Conservation (phyloP, 2,113 vertebrate species). For the Limanda limanda region DNA sequence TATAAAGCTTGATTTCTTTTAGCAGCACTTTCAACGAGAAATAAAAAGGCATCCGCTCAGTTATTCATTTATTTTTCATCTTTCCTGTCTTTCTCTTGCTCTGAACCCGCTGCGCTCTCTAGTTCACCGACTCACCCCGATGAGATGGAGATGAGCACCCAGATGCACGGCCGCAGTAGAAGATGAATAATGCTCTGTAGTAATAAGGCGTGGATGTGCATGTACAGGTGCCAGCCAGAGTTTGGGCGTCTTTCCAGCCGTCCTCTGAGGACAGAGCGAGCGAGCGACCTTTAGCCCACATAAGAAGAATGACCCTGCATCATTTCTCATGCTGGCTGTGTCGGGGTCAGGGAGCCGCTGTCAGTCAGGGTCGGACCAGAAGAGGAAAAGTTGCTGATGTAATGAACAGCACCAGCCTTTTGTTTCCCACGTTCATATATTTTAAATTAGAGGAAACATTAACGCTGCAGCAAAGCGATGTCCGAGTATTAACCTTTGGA, state of each 20-base stretch:
- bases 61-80: conserved; percentile 3
- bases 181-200: conserved; percentile 40
- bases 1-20: conserved; percentile 36
- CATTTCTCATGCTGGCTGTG: conserved; percentile 37
- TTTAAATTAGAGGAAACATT: background rate
- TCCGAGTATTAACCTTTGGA: background rate
- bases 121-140: too few relatives aligned
- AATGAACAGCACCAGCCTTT: conserved; percentile 7
- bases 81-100: background rate
- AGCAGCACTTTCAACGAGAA: conserved; percentile 4
- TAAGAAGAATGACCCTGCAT: conserved; percentile 28
- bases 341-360: conserved; percentile 20
- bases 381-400: conserved; percentile 18
- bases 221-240: background rate
- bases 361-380: conserved; percentile 32
- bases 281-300: conserved; percentile 38
- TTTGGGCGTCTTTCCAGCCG: conserved; percentile 19
- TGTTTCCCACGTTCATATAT: background rate
- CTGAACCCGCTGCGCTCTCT: background rate
- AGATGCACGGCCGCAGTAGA: conserved; percentile 5
- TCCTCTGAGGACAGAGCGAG: conserved; percentile 31
- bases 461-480: background rate
- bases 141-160: background rate
- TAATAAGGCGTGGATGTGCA: conserved; percentile 36
- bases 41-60: background rate